Evolutionary conservation across 1,140 invertebrate species (phyloP).

Genomic region (Psix sp.): DNA sequence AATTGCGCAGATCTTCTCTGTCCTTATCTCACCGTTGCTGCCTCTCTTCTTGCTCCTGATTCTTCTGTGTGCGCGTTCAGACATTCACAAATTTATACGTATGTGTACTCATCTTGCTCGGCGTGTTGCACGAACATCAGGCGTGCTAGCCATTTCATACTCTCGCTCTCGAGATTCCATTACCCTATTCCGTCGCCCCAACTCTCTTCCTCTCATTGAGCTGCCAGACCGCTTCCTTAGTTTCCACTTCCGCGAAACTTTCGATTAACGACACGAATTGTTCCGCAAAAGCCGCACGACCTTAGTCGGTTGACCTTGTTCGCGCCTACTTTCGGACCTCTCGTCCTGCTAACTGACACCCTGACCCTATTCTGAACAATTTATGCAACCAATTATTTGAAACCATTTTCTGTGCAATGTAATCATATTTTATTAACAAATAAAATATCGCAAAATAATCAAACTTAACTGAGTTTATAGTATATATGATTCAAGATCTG

Average conservation of each 20-base stretch:
- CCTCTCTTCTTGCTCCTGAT: conserved; percentile 40
- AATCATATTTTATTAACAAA: no score
- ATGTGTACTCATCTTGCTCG: conserved; percentile 15
- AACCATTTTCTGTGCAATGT: no score
- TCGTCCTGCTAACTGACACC: conserved; percentile 7
- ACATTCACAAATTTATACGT: background rate
- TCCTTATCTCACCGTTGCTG: conserved; percentile 47
- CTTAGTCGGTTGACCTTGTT: conserved; percentile 22
- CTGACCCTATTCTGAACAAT: conserved; percentile 29
- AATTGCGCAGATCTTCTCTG: conserved; percentile 51
- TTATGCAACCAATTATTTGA: conserved; percentile 61
- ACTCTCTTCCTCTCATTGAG: conserved; percentile 23
- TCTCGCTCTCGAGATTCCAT: conserved; percentile 74
- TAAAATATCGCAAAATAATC: no score
- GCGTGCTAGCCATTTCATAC: conserved; percentile 70
- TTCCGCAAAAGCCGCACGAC: conserved; percentile 13
- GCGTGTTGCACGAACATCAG: conserved; percentile 48
- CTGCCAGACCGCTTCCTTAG: conserved; percentile 52
- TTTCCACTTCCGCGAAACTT: conserved; percentile 64
- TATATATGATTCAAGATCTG: no score
- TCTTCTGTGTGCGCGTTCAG: conserved; percentile 26
- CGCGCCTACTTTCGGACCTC: conserved; percentile 11
- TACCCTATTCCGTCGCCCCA: conserved; percentile 62
- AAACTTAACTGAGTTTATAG: no score
- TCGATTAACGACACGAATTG: conserved; percentile 57